Base-by-base conservation (phyloP, 2,797 vertebrate species). In the Craterocephalus amniculus region DNA sequence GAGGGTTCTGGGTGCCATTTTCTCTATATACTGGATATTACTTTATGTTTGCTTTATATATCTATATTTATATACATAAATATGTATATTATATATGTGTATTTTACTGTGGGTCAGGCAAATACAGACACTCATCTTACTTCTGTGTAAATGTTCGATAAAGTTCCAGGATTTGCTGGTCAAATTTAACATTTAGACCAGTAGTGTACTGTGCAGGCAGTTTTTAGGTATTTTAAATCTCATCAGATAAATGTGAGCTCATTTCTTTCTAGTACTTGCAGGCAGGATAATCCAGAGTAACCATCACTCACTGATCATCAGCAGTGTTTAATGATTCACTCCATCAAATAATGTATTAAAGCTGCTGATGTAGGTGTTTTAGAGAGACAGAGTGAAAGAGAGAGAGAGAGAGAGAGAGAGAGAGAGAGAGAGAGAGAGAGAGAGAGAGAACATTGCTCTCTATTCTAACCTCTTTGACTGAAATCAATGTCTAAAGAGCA, bases 401-500 rank as follows among this genome's bases (percentile, higher is more conserved):
- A 10, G 35, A 36, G 35, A 1, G 35, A 34, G 32, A 68, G 24
- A 58, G 54, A n/a, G 5, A 68, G 22, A 55, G 43, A 12, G 9
- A 68, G 9, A 22, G 38, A 38, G 12, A 38, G 36, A 38, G 13
- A 38, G 36, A 10, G 35, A 36, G 38, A 1, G 14, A 9, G 7
- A 69, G 24, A 58, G 54, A 13, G 7, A 66, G 8, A n/a, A 32
- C 34, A 12, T 35, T 48, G n/a, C 45, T 70, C 48, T 38, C 43
- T 69, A 22, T 72, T 79, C 18, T 32, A 35, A 49, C 54, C 43
- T 1, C 18, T 72, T 49, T 56, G 38, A 58, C 31, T 24, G 54
- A 13, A 79, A 87, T 88, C 63, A 67, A 81, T 86, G 63, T 59
- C 12, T 66, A 76, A 71, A 71, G 70, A 85, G 52, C 65, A 67